Base-by-base conservation (phyloP, 2,113 vertebrate species). In the Lagopus muta region DNA sequence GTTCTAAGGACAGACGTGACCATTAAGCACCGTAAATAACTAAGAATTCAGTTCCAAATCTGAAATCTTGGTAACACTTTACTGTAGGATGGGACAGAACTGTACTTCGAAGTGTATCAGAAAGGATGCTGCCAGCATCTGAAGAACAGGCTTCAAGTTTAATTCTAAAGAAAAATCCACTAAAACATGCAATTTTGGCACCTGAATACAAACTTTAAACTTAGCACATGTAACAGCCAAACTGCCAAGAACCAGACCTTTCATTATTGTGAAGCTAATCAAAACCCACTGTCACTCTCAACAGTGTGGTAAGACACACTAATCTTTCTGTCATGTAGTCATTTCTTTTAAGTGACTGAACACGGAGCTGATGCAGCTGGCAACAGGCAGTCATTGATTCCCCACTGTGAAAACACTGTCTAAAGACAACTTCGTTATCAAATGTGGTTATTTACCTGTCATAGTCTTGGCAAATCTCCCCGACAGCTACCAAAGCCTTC, bases 381-480 rank as follows among this genome's bases (percentile, higher is more conserved):
- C 79, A 95, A 64, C 66, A 69, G 85, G 65, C 38, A 90, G 66
- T 57, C 93, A 91, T 83, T 52, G 76, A 71, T 58, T 79, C 85
- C 88, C 86, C 45, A 28, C 83, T 77, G 91, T 34, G 88, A 61
- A 45, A 95, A 62, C 74, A 50, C 61, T 43, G 72, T 50, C 79
- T 69, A 45, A 61, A 86, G 92, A 91, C 75, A 86, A 52, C n/a
- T 74, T 43, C 55, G 24, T 62, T 38, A 89, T 36, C 17, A 78
- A 11, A 54, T 6, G 5, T 30, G 43, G 19, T 81, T 84, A 81
- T 95, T 97, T 97, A 99, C 99, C 99, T 99, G 98, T 99, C 99
- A 58, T 99, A 99, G 97, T 99, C 99, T 97, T 99, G 99, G 98
- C 99, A 99, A 97, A 99, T 99, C 97, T 99, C 99, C 9, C 99